A percentile compares a stretch with the other conserved stretches of the same genome.
Conservation (phyloP, 2,113 vertebrate genomes). For the Sander lucioperca region DNA sequence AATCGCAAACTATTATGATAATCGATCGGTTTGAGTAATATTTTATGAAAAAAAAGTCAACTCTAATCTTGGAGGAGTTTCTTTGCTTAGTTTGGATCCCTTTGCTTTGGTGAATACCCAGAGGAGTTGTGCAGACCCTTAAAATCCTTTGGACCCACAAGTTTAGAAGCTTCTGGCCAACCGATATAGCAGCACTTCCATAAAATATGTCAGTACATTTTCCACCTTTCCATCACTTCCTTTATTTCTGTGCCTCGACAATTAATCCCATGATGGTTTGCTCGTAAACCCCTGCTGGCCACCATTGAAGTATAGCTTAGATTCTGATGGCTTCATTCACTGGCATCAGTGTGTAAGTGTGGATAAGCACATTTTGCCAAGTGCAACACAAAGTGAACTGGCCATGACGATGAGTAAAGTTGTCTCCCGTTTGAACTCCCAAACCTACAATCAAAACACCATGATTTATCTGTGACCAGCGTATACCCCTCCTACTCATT, state of each 20-base stretch:
- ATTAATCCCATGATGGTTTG: constrained; percentile 65
- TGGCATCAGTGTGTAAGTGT: constrained; percentile 61
- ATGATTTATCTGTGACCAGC: constrained; percentile 60
- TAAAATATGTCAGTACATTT: constrained; percentile 65
- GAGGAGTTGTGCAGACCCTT: constrained; percentile 30
- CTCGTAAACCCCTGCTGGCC: constrained; percentile 66
- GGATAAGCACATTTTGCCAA: constrained; percentile 63
- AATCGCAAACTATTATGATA: too few species aligned
- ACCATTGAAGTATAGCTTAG: constrained; percentile 42
- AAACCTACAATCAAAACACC: constrained; percentile 59
- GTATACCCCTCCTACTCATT: constrained; percentile 31
- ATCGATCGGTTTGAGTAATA: too few species aligned
- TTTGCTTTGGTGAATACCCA: constrained; percentile 22
- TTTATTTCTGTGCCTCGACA: constrained; percentile 62
- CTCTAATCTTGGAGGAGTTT: constrained; percentile 11
- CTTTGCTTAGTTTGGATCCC: constrained; percentile 44
- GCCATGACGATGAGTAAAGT: constrained; percentile 65
- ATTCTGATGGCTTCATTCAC: constrained; percentile 62
- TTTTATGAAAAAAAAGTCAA: too few species aligned
- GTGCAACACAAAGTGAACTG: constrained; percentile 67
- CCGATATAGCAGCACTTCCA: constrained; percentile 59
- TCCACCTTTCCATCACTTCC: constrained; percentile 69
- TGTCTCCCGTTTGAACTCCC: constrained; percentile 62
- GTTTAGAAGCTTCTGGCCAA: constrained; percentile 30
- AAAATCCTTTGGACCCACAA: constrained; percentile 49